Conservation (phyloP, 2,888 invertebrate species). For the Torymus aiolomorphi region DNA sequence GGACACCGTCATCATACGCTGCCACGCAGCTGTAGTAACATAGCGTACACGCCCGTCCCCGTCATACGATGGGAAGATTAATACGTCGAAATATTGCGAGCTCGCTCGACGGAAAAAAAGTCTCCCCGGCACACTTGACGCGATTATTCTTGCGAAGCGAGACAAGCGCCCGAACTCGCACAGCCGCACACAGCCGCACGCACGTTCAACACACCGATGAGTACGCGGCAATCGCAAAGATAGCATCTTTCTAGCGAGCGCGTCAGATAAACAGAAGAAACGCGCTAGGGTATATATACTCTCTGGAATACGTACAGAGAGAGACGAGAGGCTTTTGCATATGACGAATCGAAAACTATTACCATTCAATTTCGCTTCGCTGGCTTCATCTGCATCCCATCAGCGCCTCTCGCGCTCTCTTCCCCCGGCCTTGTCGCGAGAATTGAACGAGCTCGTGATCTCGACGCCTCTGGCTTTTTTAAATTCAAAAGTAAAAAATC, state of each 20-base stretch:
- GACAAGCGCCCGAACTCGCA: not conserved
- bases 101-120: constrained; percentile 60
- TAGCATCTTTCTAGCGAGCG: constrained; percentile 68
- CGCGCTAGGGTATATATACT: constrained; percentile 49
- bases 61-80: constrained; percentile 58
- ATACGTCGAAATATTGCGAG: constrained; percentile 63
- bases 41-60: not conserved
- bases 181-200: too few species aligned
- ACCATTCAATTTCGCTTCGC: constrained; percentile 72
- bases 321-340: constrained; percentile 68
- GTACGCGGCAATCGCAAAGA: constrained; percentile 68
- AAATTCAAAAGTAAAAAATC: constrained; percentile 35
- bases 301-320: constrained; percentile 52
- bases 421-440: not conserved
- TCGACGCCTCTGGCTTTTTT: constrained; percentile 41
- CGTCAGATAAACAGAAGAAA: constrained; percentile 58
- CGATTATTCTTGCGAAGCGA: constrained; percentile 67
- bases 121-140: constrained; percentile 65
- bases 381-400: constrained; percentile 69
- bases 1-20: not conserved
- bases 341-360: constrained; percentile 74
- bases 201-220: constrained; percentile 43
- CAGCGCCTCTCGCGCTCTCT: constrained; percentile 60
- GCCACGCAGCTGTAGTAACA: constrained; percentile 1
- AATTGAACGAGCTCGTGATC: constrained; percentile 28